Evolutionary conservation across 2,797 vertebrate species (phyloP), one percentile per base, ranked within the genome.

Genomic region (Toxotes lorentzi): DNA sequence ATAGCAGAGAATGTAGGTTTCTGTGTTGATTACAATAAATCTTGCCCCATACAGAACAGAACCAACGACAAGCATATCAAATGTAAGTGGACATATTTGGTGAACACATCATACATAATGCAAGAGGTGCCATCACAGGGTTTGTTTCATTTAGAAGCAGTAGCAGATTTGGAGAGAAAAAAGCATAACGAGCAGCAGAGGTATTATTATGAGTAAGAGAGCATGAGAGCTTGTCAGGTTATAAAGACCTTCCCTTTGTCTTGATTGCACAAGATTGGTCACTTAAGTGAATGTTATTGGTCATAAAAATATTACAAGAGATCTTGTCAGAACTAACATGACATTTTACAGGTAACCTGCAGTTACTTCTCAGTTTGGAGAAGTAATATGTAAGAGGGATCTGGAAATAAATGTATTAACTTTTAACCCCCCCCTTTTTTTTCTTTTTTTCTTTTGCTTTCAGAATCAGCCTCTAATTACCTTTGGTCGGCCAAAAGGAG

Each of bases 401-500:
- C 51, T 60, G 35, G 27, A 53, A 62, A 16, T 63, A 50, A 50
- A 11, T 14, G 23, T 14, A 16, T 38, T 35, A 1, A 8, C 62
- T 14, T 59, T 27, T 32, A 11, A 24, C 45, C 1, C 1, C 5
- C 4, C 1, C 5, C 2, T n/a, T n/a, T n/a, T n/a, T n/a, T n/a
- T n/a, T n/a, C n/a, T n/a, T n/a, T n/a, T n/a, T n/a, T 27, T 61
- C 2, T 79, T 78, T 60, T 23, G 6, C 27, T 64, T 72, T 61
- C 93, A 99, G 97, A 98, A 97, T 85, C 97, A 97, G 76, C 92
- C 96, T 27, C 96, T 99, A 17, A 79, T 95, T 62, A 88, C 88
- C 53, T 98, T 94, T 5, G 97, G 97, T 68, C 94, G 97, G 73
- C 97, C 97, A 7, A 97, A 97, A 85, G 97, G 97, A 69, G 97